These are phyloP conservation scores for Pectinophora gossypiella DNA, from an alignment of 1,140 invertebrate species.

Conservation along the genomic window DNA sequence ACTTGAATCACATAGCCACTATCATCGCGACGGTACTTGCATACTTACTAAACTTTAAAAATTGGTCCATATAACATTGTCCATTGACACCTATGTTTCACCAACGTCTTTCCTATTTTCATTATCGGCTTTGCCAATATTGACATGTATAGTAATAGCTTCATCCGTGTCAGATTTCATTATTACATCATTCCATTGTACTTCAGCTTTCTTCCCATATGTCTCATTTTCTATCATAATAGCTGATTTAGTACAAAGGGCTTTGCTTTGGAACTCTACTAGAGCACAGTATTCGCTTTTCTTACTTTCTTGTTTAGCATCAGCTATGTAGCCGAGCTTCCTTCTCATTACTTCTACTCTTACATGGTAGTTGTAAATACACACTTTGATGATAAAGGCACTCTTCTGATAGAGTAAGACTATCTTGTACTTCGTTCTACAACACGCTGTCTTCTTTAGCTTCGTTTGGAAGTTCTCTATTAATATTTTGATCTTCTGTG, in stretches of 20 bases:
- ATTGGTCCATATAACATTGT: no score
- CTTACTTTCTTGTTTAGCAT: slow-evolving; percentile 50
- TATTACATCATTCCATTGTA: slow-evolving; percentile 62
- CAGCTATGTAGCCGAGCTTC: slow-evolving; percentile 55
- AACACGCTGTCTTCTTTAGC: slow-evolving; percentile 61
- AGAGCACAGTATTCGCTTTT: slow-evolving; percentile 65
- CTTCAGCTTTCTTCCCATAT: slow-evolving; percentile 65
- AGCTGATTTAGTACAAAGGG: slow-evolving; percentile 58
- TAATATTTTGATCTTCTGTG: slow-evolving; percentile 65
- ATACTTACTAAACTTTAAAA: no score
- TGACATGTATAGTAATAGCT: slow-evolving; percentile 65
- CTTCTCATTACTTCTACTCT: slow-evolving; percentile 62
- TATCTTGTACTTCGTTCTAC: slow-evolving; percentile 67
- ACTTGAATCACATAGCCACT: no score
- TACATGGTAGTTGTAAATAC: slow-evolving; percentile 67
- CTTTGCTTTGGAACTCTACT: slow-evolving; percentile 67
- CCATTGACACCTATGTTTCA: no score
- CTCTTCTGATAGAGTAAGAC: slow-evolving; percentile 59
- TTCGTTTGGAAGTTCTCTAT: slow-evolving; percentile 71
- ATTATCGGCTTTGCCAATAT: slow-evolving; percentile 57
- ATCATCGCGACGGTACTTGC: no score
- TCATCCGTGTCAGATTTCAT: slow-evolving; percentile 62
- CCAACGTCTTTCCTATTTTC: slow-evolving; percentile 27
- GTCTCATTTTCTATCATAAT: slow-evolving; percentile 63
- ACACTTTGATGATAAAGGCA: slow-evolving; percentile 69